These are phyloP conservation scores for Perccottus glenii DNA, from an alignment of 2,113 vertebrate species.

Conservation along the genomic window DNA sequence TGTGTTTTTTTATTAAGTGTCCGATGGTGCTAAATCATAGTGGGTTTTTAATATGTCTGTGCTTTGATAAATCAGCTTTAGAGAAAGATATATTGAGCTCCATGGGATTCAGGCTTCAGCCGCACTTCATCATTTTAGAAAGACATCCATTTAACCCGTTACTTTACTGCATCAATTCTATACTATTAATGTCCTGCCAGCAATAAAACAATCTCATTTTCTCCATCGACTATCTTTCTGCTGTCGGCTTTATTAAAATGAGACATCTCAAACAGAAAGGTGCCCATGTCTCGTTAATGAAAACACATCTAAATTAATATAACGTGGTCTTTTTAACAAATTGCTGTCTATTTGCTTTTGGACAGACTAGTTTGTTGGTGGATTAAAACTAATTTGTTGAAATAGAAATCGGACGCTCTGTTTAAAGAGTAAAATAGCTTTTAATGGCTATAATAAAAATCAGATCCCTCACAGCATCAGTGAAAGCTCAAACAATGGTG, in stretches of 20 bases:
- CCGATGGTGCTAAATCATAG: background rate
- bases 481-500: slow-evolving; percentile 2
- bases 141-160: background rate
- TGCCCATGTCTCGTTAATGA: too few relatives aligned
- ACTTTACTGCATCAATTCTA: background rate
- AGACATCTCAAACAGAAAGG: too few relatives aligned
- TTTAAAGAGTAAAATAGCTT: slow-evolving; percentile 34
- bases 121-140: slow-evolving; percentile 1
- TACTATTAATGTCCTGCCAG: background rate
- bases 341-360: background rate
- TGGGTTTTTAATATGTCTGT: background rate
- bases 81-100: background rate
- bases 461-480: background rate
- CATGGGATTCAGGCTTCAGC: background rate
- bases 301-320: too few relatives aligned
- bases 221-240: background rate
- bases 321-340: too few relatives aligned
- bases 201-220: slow-evolving; percentile 4
- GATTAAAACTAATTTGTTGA: slow-evolving; percentile 26
- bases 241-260: too few relatives aligned
- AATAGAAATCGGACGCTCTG: slow-evolving; percentile 14
- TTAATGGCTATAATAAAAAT: slow-evolving; percentile 20
- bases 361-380: background rate
- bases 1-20: too few relatives aligned
- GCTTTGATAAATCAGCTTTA: slow-evolving; percentile 1